These are phyloP conservation scores for Dorcus parallelipipedus DNA, from an alignment of 2,888 invertebrate species.

Conservation along the genomic window DNA sequence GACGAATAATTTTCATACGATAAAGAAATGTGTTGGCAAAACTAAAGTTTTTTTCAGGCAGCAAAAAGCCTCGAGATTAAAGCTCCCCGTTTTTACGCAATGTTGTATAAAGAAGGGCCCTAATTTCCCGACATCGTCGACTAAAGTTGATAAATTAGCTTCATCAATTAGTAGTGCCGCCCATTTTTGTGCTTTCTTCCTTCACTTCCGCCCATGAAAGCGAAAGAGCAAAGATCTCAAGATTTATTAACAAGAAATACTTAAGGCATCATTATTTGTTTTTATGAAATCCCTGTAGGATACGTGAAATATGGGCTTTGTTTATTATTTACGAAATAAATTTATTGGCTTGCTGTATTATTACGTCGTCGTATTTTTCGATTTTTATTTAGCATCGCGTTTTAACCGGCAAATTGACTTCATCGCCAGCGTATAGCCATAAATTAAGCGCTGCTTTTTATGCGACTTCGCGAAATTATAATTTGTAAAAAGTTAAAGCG, in stretches of 20 bases:
- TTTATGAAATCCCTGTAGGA: constrained; percentile 10
- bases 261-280: constrained; percentile 18
- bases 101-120: constrained; percentile 28
- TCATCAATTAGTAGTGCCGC: constrained; percentile 33
- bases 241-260: constrained; percentile 19
- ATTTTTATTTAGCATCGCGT: too few species aligned
- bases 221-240: constrained; percentile 15
- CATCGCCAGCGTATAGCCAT: too few species aligned
- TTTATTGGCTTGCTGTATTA: too few species aligned
- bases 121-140: constrained; percentile 31
- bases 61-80: constrained; percentile 26
- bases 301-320: too few species aligned
- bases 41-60: neutral
- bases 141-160: constrained; percentile 33
- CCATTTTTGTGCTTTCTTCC: constrained; percentile 25
- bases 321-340: too few species aligned
- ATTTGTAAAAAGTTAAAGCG: too few species aligned
- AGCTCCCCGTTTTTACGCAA: constrained; percentile 24
- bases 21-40: neutral
- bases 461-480: too few species aligned
- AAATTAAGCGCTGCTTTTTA: too few species aligned
- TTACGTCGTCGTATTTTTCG: too few species aligned
- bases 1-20: neutral
- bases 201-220: constrained; percentile 19
- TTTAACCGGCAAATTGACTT: too few species aligned